A percentile compares a stretch with the other conserved stretches of the same genome.
These are phyloP conservation scores for Drosophila seguyi DNA, from an alignment of 1,140 invertebrate genomes.

Conservation along the genomic window DNA sequence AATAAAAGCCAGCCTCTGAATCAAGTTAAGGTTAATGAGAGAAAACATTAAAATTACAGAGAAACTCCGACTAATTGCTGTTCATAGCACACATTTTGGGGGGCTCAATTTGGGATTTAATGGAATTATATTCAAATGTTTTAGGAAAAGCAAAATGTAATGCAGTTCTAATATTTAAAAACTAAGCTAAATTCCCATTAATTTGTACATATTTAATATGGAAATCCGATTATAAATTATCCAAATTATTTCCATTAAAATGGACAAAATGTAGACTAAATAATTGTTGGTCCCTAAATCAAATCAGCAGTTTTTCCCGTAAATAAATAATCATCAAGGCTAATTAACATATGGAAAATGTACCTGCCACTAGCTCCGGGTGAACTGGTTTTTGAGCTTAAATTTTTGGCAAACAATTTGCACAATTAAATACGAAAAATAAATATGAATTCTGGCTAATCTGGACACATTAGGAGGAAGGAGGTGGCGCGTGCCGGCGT, in stretches of 20 bases:
- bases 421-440: conserved; percentile 38
- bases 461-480: conserved; percentile 14
- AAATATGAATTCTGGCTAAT: conserved; percentile 45
- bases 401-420: conserved; percentile 30
- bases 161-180: background rate
- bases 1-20: background rate
- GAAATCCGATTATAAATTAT: conserved; percentile 33
- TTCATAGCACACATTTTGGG: conserved; percentile 6
- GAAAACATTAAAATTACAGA: conserved; percentile 11
- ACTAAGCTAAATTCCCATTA: background rate
- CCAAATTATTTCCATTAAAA: conserved; percentile 27
- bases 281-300: conserved; percentile 29
- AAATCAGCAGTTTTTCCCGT: conserved; percentile 16
- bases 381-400: background rate
- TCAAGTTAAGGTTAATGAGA: background rate
- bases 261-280: conserved; percentile 27
- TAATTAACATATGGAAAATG: conserved; percentile 42
- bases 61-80: conserved; percentile 2
- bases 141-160: background rate
- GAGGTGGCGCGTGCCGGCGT: background rate
- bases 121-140: background rate
- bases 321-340: conserved; percentile 41
- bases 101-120: conserved; percentile 4
- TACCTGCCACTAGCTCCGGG: background rate
- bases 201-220: conserved; percentile 7